Base-by-base conservation (phyloP, 1,140 invertebrate species). In the Dufourea novaeangliae region DNA sequence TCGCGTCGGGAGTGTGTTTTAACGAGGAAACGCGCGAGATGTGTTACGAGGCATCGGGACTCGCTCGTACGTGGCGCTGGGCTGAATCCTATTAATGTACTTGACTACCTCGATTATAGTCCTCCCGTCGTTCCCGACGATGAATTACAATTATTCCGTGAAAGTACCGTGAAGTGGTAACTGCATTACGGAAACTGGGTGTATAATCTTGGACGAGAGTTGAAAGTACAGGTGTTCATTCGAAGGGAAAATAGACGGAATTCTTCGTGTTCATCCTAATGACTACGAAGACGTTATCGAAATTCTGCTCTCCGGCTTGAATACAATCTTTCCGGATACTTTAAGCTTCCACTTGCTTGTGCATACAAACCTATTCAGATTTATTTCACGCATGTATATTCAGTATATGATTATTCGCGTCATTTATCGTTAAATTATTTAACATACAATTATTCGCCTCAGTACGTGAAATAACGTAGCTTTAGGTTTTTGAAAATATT, bases 31-130 rank as follows among this genome's bases (percentile, higher is more conserved):
- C 32, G 4, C 2, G 34, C 44, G 44, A 37, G 22, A 50, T 50
- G 29, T 20, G 22, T 66, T 25, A 25, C 63, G 44, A 66, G 25
- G 63, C 27, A n/a, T 29, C 17, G 32, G 29, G 39, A 27, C 32
- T 44, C 22, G 14, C 32, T 22, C 22, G 27, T 57, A 70, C 71
- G 46, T 37, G 39, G 32, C 10, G n/a, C 57, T 39, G 20, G 37
- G 27, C 39, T 20, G 63, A 67, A 67, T 74, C 72, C 72, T 66
- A 39, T 74, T 75, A 75, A 57, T n/a, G 37, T 63, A 37, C 50
- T 67, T 52, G 29, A 75, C 62, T 74, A 67, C 63, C 63, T 67
- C 62, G 50, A 67, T 74, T 74, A 74, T 56, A 54, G 37, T 39
- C 44, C 62, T 52, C 14, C 7, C 37, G 1, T 12, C 62, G 62